Percentiles rank a stretch among this genome's conserved stretches.
Evolutionary conservation across 2,888 invertebrate genomes (phyloP).

Genomic region (Dicyrtomina minuta): DNA sequence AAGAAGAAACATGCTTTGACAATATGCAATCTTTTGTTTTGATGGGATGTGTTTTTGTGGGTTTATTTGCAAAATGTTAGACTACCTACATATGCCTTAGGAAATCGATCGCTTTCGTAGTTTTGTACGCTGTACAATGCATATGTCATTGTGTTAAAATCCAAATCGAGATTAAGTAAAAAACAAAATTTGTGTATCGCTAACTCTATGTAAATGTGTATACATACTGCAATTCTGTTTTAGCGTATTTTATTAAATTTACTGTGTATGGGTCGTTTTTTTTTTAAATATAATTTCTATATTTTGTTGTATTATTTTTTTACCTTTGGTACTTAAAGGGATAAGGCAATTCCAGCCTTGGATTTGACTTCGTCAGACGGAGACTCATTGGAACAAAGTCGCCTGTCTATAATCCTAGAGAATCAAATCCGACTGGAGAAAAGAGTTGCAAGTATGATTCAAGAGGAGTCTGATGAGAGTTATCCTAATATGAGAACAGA

Average conservation of each 20-base stretch:
- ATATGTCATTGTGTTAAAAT: too few relatives aligned
- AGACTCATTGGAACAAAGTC: conserved; percentile 63
- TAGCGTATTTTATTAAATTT: neutral
- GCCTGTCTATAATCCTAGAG: conserved; percentile 71
- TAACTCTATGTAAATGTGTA: neutral
- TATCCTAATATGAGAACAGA: conserved; percentile 59
- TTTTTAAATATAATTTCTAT: neutral
- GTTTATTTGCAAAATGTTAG: too few relatives aligned
- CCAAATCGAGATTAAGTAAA: too few relatives aligned
- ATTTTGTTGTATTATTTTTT: conserved; percentile 2
- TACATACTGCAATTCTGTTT: neutral
- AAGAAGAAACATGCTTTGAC: too few relatives aligned
- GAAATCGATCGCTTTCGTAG: too few relatives aligned
- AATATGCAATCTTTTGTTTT: too few relatives aligned
- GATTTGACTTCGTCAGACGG: conserved; percentile 59
- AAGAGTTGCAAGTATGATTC: conserved; percentile 47
- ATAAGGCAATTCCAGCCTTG: conserved; percentile 84
- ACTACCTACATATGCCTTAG: too few relatives aligned
- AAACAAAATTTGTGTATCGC: too few relatives aligned
- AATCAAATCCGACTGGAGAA: conserved; percentile 59
- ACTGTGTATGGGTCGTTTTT: too few relatives aligned
- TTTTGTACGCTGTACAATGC: too few relatives aligned
- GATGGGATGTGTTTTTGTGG: too few relatives aligned
- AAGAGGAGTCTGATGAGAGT: conserved; percentile 51
- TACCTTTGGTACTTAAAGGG: conserved; percentile 66